Percentiles rank a stretch among this genome's conserved stretches.
Evolutionary conservation across 2,797 vertebrate genomes (phyloP).

Genomic region (Gallinago stenura): DNA sequence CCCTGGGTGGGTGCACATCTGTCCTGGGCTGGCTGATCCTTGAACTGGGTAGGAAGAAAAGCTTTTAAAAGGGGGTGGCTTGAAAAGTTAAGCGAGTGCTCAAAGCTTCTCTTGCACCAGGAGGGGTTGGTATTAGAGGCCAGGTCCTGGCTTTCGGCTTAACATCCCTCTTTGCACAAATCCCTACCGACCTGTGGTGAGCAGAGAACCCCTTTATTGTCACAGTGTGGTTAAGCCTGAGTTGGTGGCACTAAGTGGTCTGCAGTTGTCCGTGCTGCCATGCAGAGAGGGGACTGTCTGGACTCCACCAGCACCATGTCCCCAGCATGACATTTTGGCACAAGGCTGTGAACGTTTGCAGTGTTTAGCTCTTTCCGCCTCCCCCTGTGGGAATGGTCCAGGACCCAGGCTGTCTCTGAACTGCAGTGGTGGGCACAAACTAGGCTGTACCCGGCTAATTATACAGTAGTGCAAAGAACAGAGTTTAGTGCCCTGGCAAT

Average conservation of each 20-base stretch:
- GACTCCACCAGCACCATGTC: no score
- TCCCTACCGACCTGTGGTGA: accelerated
- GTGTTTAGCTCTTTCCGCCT: background rate
- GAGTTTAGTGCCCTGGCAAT: background rate
- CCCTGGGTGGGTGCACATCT: accelerated
- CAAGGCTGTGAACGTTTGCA: background rate
- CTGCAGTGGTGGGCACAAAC: background rate
- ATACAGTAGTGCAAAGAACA: background rate
- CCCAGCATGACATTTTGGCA: background rate
- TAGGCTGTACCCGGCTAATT: background rate
- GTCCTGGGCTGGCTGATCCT: background rate
- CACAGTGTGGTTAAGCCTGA: background rate
- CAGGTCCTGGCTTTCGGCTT: background rate
- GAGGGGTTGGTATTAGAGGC: accelerated
- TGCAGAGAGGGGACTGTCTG: accelerated
- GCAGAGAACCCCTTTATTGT: background rate
- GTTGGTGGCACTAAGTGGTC: background rate
- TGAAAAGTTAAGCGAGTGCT: background rate
- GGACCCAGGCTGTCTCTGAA: background rate
- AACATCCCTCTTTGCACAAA: background rate
- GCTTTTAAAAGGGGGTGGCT: background rate
- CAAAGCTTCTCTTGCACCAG: background rate
- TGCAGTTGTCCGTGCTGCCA: background rate
- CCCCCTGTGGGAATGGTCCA: background rate
- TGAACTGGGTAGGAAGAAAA: accelerated